These are phyloP conservation scores for Dermatemys mawii DNA, from an alignment of 2,113 vertebrate genomes.

Conservation along the genomic window DNA sequence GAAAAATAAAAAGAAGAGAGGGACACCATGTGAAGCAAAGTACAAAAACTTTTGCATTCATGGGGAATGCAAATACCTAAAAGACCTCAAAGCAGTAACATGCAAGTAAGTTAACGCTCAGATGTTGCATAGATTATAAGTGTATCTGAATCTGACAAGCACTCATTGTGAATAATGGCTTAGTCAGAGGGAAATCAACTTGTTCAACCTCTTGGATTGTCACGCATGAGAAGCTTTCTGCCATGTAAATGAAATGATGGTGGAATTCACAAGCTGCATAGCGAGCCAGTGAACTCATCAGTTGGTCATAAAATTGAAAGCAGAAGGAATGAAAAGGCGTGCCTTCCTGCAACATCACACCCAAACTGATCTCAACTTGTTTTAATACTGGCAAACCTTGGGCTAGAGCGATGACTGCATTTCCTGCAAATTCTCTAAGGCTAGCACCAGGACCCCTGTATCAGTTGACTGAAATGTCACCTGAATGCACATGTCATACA, in stretches of 20 bases:
- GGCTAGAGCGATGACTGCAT: conserved; percentile 14
- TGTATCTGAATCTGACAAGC: background rate
- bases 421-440: conserved; percentile 24
- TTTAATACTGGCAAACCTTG: conserved; percentile 59
- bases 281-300: conserved; percentile 65
- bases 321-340: conserved; percentile 64
- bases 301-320: conserved; percentile 66
- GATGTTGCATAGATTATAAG: background rate
- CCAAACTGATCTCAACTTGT: conserved; percentile 69
- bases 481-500: conserved; percentile 25
- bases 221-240: conserved; percentile 37
- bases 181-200: background rate
- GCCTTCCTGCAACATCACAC: conserved; percentile 66
- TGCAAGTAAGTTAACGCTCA: conserved; percentile 78
- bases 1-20: conserved; percentile 79
- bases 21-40: conserved; percentile 76
- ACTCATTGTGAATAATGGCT: background rate
- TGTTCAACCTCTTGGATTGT: background rate
- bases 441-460: background rate
- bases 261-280: conserved; percentile 48
- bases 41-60: conserved; percentile 84
- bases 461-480: background rate
- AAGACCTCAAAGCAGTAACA: conserved; percentile 65
- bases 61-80: conserved; percentile 78
- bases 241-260: conserved; percentile 51